These are phyloP conservation scores for Denticeps clupeoides DNA, from an alignment of 2,797 vertebrate species.

Conservation along the genomic window DNA sequence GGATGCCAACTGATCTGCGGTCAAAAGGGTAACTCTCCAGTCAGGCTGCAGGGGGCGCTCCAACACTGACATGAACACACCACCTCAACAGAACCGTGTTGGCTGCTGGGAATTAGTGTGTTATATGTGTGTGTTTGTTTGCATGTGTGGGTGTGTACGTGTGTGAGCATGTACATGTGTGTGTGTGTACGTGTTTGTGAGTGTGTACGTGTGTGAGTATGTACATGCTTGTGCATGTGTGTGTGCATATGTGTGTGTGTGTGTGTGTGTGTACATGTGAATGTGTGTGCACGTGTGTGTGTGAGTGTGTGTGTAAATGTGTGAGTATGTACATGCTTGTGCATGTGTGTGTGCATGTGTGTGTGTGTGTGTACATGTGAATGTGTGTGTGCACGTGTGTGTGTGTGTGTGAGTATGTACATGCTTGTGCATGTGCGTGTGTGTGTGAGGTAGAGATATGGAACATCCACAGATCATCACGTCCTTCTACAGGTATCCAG, in stretches of 20 bases:
- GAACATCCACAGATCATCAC: background rate
- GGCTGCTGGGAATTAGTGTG: too few species aligned
- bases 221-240: too few species aligned
- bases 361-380: constrained; percentile 9
- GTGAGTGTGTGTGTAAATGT: constrained; percentile 7
- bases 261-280: constrained; percentile 4
- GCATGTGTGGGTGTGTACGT: background rate
- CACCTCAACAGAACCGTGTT: too few species aligned
- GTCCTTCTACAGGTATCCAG: background rate
- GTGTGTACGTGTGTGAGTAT: background rate
- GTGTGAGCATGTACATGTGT: background rate
- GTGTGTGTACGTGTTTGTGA: background rate
- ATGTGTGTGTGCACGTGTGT: background rate
- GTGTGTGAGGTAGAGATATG: background rate
- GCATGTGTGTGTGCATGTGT: constrained; percentile 2
- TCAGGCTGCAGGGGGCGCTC: constrained; percentile 23
- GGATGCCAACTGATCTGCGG: too few species aligned
- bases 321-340: constrained; percentile 2
- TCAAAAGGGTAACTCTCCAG: too few species aligned
- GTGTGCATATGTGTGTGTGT: constrained; percentile 11
- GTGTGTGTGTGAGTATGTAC: background rate
- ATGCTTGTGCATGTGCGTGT: background rate
- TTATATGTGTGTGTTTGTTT: background rate
- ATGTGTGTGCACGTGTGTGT: background rate
- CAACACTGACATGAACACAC: constrained; percentile 8